Evolutionary conservation across 1,140 invertebrate genomes (phyloP).

Genomic region (Streblospio benedicti): DNA sequence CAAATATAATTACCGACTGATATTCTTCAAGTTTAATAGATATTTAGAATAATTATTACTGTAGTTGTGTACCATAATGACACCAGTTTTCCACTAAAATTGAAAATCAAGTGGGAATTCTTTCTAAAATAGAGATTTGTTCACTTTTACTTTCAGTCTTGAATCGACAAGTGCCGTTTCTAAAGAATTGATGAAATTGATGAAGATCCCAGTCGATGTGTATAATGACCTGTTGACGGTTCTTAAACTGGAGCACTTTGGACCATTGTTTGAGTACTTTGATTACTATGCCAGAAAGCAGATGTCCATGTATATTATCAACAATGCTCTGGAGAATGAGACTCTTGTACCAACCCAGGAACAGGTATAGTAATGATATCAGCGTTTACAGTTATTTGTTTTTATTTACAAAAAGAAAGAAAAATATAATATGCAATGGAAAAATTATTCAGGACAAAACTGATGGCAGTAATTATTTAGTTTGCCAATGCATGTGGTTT

Average conservation of each 20-base stretch:
- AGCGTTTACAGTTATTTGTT: neutral
- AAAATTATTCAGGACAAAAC: too few relatives aligned
- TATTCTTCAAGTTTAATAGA: too few relatives aligned
- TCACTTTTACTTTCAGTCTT: conserved; percentile 52
- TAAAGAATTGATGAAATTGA: conserved; percentile 80
- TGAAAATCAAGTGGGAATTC: too few relatives aligned
- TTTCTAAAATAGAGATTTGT: too few relatives aligned
- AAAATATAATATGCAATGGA: too few relatives aligned
- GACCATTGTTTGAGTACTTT: conserved; percentile 74
- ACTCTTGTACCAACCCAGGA: conserved; percentile 81
- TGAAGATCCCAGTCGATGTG: conserved; percentile 88
- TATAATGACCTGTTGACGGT: conserved; percentile 88
- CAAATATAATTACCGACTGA: too few relatives aligned
- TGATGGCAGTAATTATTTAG: too few relatives aligned
- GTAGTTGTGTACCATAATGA: too few relatives aligned
- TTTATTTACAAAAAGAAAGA: too few relatives aligned
- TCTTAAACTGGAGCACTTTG: conserved; percentile 67
- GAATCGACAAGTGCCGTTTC: conserved; percentile 75
- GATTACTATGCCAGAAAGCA: conserved; percentile 81
- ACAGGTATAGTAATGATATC: conserved; percentile 47
- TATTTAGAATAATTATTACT: too few relatives aligned
- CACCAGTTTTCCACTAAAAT: too few relatives aligned
- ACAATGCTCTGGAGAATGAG: conserved; percentile 79
- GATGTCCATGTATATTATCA: conserved; percentile 77
- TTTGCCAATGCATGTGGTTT: too few relatives aligned